These are phyloP conservation scores for Vipera latastei DNA, from an alignment of 2,797 vertebrate species.

Conservation along the genomic window DNA sequence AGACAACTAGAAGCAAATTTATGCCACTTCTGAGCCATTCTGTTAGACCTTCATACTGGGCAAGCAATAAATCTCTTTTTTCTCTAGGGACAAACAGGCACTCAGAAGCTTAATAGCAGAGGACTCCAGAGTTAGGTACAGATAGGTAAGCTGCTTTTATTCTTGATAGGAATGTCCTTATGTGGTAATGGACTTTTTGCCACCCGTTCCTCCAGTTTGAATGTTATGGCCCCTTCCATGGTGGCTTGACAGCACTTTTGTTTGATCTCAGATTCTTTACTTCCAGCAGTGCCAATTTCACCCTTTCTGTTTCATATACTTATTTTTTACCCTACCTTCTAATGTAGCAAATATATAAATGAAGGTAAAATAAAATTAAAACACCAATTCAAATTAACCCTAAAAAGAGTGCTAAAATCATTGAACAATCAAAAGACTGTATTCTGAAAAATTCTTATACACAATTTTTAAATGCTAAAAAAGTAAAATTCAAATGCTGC, in stretches of 20 bases:
- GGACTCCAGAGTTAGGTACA: not conserved
- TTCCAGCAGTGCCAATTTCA: not conserved
- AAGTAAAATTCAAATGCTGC: not conserved
- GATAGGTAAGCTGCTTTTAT: not conserved
- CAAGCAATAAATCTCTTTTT: not conserved
- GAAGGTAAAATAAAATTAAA: not conserved
- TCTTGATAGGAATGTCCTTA: not conserved
- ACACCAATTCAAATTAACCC: not conserved
- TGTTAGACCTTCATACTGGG: not conserved
- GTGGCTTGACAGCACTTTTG: not conserved
- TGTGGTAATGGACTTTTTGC: not conserved
- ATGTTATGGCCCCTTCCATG: not conserved
- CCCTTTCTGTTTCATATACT: not conserved
- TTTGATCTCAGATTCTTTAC: not conserved
- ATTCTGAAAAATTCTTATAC: not conserved
- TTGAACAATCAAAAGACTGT: not conserved
- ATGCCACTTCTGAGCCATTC: not conserved
- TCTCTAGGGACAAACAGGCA: not conserved
- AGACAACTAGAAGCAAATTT: not conserved
- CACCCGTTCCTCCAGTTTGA: not conserved
- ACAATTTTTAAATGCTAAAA: not conserved
- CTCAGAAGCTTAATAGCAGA: not conserved
- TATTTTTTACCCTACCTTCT: not conserved
- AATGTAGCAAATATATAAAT: not conserved
- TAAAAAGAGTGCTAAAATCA: not conserved